These are phyloP conservation scores for Imbricaverruca yamaguchii DNA, from an alignment of 2,888 invertebrate species.

Conservation along the genomic window DNA sequence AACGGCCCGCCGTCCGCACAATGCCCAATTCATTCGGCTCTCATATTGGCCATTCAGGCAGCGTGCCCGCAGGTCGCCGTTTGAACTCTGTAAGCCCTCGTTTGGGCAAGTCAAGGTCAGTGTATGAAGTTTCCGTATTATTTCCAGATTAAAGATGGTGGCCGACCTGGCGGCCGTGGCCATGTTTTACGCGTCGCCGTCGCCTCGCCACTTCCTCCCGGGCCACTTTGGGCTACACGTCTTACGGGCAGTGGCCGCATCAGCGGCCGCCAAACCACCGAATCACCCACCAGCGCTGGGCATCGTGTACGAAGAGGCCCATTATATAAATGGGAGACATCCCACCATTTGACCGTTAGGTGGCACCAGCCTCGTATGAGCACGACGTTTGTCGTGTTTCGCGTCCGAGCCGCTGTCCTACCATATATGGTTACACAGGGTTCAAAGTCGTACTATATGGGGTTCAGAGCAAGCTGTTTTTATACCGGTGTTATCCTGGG, in stretches of 20 bases:
- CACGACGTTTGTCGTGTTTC: too few species aligned
- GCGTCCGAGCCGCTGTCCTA: too few species aligned
- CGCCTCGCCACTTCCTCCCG: not conserved
- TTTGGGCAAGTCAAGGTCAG: constrained; percentile 18
- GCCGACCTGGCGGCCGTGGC: constrained; percentile 4
- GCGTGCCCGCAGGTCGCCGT: not conserved
- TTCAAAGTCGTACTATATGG: too few species aligned
- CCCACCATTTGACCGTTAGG: too few species aligned
- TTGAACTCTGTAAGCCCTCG: constrained; percentile 9
- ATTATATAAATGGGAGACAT: not conserved
- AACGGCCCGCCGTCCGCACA: not conserved
- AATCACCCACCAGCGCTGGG: not conserved
- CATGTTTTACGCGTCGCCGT: constrained; percentile 3
- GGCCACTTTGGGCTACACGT: not conserved
- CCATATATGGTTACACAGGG: too few species aligned
- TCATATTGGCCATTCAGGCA: not conserved
- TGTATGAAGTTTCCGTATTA: constrained; percentile 16
- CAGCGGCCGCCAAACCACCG: not conserved
- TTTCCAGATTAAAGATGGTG: constrained; percentile 13
- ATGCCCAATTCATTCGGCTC: not conserved
- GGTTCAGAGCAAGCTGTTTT: too few species aligned
- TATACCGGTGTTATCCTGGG: too few species aligned
- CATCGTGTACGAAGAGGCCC: not conserved
- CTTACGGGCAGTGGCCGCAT: not conserved
- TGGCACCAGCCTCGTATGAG: too few species aligned